phyloP scores from a whole-genome alignment of 1,140 invertebrate genomes.

The Brachionus calyciflorus region DNA sequence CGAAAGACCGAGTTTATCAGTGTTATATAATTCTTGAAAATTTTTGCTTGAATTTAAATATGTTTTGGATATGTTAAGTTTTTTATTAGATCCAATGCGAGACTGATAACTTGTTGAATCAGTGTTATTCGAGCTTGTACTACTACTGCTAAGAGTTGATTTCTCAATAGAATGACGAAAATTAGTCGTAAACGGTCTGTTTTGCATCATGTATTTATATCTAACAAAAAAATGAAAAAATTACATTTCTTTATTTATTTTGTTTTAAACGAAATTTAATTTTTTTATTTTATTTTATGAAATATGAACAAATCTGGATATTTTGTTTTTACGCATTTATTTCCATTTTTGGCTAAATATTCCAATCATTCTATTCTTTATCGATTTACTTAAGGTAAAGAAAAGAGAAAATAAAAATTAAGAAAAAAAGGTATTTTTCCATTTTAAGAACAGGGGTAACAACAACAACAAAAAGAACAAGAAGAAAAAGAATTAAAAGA shows the following conservation, averaged over 20 bases:
- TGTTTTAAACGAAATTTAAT: no score
- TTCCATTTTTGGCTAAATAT: no score
- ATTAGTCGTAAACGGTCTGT: constrained; percentile 31
- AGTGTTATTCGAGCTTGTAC: neutral
- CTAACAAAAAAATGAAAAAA: neutral
- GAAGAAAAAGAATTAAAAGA: no score
- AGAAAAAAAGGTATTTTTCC: no score
- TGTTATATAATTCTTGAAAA: neutral
- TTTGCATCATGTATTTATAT: neutral
- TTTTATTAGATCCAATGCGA: constrained; percentile 33
- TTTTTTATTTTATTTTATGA: no score
- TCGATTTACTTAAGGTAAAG: no score
- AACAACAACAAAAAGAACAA: no score
- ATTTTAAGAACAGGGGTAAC: no score
- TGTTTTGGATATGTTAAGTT: constrained; percentile 4
- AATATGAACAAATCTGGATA: no score
- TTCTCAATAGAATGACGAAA: constrained; percentile 38
- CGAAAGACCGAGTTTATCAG: neutral
- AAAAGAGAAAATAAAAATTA: no score
- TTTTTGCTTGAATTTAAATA: constrained; percentile 28
- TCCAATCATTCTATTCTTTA: no score
- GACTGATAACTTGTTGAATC: neutral
- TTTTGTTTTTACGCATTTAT: no score
- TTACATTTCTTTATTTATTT: neutral
- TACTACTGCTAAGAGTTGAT: neutral